Evolutionary conservation across 2,797 vertebrate genomes (phyloP).

Genomic region (Strix occidentalis): DNA sequence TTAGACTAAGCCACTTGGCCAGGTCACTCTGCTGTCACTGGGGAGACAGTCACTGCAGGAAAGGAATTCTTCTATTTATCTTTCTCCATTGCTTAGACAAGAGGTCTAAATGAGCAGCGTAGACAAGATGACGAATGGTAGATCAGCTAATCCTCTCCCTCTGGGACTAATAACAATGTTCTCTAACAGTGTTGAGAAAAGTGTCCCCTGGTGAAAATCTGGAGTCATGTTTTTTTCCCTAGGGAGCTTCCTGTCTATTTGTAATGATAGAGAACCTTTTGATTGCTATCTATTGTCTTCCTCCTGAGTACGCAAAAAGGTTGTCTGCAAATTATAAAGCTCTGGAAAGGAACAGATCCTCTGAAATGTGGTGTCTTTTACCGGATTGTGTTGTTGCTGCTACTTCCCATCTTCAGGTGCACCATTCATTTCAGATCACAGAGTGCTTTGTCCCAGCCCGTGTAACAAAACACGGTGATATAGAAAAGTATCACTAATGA

Average conservation of each 20-base stretch:
- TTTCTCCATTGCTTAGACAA: neutral
- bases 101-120: neutral
- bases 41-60: neutral
- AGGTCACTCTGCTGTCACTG: neutral
- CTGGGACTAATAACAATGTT: neutral
- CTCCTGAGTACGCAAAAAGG: neutral
- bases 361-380: neutral
- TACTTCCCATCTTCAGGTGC: neutral
- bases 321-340: neutral
- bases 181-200: neutral
- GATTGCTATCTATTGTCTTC: neutral
- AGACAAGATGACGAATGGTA: neutral
- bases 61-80: neutral
- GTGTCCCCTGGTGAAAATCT: slow-evolving; percentile 9
- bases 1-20: neutral
- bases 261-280: neutral
- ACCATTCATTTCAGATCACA: neutral
- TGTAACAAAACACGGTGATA: neutral
- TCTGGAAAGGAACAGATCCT: neutral
- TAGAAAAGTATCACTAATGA: neutral
- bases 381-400: neutral
- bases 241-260: neutral
- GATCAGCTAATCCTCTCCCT: slow-evolving; percentile 18
- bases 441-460: neutral
- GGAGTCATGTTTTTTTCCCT: neutral